phyloP scores from a whole-genome alignment of 2,797 vertebrate genomes.

The Semotilus atromaculatus region DNA sequence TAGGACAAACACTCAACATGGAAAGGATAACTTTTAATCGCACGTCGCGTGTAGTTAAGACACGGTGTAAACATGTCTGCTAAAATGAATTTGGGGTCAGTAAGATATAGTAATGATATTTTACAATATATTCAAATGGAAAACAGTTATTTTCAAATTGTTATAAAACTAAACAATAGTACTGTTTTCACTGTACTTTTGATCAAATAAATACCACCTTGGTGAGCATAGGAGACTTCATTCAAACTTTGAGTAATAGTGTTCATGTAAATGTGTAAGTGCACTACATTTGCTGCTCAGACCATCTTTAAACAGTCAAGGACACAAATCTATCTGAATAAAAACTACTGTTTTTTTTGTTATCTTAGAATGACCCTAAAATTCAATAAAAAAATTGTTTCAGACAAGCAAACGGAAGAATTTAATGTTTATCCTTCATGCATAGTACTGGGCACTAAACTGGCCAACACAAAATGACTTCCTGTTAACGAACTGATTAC shows the following conservation, averaged over 20 bases:
- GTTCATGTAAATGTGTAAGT: neutral
- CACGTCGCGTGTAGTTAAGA: too few species aligned
- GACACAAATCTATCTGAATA: neutral
- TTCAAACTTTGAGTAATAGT: too few species aligned
- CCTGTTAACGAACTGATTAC: constrained; percentile 8
- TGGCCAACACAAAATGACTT: neutral
- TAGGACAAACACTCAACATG: too few species aligned
- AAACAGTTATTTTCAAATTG: neutral
- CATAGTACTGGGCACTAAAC: neutral
- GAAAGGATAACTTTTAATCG: too few species aligned
- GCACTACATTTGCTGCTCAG: neutral
- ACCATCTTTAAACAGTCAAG: neutral
- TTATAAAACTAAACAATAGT: neutral
- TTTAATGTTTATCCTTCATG: neutral
- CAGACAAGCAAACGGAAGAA: neutral
- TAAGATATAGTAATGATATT: neutral
- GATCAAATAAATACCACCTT: too few species aligned
- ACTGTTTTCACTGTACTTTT: neutral
- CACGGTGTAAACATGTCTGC: neutral
- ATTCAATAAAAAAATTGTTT: neutral
- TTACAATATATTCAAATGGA: neutral
- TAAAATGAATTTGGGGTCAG: neutral
- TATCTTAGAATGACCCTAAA: neutral
- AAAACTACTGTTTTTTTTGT: neutral
- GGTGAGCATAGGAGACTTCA: too few species aligned